A percentile compares a stretch with the other conserved stretches of the same genome.
These are phyloP conservation scores for Glossophaga mutica DNA, from an alignment of 2,797 vertebrate species.

Conservation along the genomic window DNA sequence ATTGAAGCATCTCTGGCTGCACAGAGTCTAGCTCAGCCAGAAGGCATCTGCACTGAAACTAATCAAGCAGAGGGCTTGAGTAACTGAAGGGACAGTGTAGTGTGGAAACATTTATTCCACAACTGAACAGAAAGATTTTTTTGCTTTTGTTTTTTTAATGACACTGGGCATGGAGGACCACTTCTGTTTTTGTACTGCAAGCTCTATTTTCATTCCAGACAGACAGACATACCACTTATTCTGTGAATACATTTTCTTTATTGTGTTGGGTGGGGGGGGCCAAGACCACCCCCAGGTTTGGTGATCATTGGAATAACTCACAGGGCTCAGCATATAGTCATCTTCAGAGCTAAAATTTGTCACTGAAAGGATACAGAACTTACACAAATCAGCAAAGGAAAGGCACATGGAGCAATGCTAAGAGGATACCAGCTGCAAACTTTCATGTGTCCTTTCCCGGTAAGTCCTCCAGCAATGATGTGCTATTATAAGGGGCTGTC, in stretches of 20 bases:
- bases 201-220: background rate
- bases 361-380: background rate
- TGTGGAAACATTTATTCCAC: background rate
- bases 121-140: background rate
- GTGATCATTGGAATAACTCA: background rate
- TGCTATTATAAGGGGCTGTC: background rate
- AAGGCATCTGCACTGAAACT: background rate
- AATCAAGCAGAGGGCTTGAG: background rate
- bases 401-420: background rate
- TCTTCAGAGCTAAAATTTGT: background rate
- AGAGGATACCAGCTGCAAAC: background rate
- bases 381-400: background rate
- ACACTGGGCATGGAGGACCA: background rate
- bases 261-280: background rate
- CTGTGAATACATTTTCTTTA: slow-evolving; percentile 10
- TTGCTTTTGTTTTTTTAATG: background rate
- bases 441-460: background rate
- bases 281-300: background rate
- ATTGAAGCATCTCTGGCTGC: background rate
- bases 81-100: background rate
- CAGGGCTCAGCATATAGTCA: background rate
- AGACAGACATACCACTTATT: background rate
- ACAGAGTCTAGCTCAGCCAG: background rate
- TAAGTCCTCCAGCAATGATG: background rate
- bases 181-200: background rate